Evolutionary conservation across 2,113 vertebrate genomes (phyloP).

Genomic region (Symphodus melops): DNA sequence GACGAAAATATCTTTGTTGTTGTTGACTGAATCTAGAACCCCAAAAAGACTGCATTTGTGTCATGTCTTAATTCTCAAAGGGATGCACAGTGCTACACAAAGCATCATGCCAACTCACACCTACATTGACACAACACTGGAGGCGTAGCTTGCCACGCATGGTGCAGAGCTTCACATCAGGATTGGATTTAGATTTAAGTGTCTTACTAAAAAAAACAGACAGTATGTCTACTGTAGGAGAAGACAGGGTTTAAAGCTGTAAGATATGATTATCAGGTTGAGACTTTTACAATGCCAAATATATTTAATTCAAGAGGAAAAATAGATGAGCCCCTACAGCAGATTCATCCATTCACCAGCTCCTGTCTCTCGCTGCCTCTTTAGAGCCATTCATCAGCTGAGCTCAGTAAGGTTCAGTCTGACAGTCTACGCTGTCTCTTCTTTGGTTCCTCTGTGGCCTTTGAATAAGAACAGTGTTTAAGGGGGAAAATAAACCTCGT

Average conservation of each 20-base stretch:
- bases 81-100: conserved; percentile 46
- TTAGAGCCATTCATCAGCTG: conserved; percentile 51
- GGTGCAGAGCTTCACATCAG: conserved; percentile 48
- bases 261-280: neutral
- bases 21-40: neutral
- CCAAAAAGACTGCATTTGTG: neutral
- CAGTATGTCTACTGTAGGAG: neutral
- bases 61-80: neutral
- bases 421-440: conserved; percentile 36
- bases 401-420: conserved; percentile 33
- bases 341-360: conserved; percentile 4
- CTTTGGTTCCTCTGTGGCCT: conserved; percentile 46
- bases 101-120: conserved; percentile 65
- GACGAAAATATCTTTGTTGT: neutral
- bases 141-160: conserved; percentile 44
- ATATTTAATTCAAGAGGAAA: neutral
- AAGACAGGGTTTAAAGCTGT: conserved; percentile 24
- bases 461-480: conserved; percentile 56
- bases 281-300: conserved; percentile 4
- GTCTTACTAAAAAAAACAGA: conserved; percentile 13
- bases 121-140: conserved; percentile 49
- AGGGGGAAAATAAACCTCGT: conserved; percentile 57
- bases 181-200: conserved; percentile 47
- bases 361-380: conserved; percentile 39
- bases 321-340: conserved; percentile 6